Percentiles rank a stretch among this genome's conserved stretches.
Evolutionary conservation across 2,888 invertebrate genomes (phyloP).

Genomic region (Acleris cristana): DNA sequence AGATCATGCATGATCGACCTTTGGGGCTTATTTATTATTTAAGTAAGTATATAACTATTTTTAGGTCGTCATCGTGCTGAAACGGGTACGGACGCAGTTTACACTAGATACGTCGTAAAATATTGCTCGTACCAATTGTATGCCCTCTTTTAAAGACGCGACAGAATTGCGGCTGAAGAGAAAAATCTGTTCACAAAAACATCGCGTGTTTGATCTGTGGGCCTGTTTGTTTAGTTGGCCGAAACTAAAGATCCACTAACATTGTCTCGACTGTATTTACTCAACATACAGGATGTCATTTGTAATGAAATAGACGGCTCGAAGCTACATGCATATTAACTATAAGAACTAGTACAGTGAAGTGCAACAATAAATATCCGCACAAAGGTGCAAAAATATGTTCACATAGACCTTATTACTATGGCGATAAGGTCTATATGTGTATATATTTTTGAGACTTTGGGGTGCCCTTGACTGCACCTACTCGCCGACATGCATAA

Average conservation of each 20-base stretch:
- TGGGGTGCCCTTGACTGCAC: too few species aligned
- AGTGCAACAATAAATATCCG: too few species aligned
- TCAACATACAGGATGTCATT: slow-evolving; percentile 49
- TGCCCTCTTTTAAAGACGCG: slow-evolving; percentile 37
- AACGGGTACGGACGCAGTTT: too few species aligned
- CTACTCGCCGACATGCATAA: too few species aligned
- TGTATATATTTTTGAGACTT: too few species aligned
- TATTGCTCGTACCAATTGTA: slow-evolving; percentile 15
- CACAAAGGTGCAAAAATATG: too few species aligned
- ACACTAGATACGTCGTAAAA: not conserved
- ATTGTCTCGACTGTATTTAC: slow-evolving; percentile 57
- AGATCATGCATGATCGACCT: too few species aligned
- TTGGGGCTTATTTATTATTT: too few species aligned
- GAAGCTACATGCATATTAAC: not conserved
- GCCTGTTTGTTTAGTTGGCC: slow-evolving; percentile 67
- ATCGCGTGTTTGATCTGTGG: slow-evolving; percentile 57
- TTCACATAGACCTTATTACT: too few species aligned
- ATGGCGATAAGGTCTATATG: too few species aligned
- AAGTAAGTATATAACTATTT: too few species aligned
- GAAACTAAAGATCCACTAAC: slow-evolving; percentile 61
- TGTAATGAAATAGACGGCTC: slow-evolving; percentile 40
- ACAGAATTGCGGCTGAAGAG: slow-evolving; percentile 52
- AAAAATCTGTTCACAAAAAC: slow-evolving; percentile 58
- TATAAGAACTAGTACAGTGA: not conserved
- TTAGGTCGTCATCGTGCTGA: too few species aligned